Conservation (phyloP, 2,888 invertebrate genomes). For the Euphydryas editha region DNA sequence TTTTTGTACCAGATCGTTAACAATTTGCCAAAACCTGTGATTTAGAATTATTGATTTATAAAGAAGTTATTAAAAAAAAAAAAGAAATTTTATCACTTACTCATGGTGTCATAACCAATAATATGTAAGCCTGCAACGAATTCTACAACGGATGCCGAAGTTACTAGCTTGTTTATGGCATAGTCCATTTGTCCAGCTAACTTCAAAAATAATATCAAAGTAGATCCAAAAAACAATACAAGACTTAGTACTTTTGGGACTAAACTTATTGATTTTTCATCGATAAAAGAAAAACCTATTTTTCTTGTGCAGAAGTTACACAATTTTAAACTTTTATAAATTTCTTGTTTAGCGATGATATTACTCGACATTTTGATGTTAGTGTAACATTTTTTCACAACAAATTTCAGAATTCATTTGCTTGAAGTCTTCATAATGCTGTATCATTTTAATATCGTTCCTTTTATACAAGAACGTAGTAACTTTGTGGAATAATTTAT, state of each 20-base stretch:
- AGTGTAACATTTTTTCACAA: too few species aligned
- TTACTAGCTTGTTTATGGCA: conserved; percentile 52
- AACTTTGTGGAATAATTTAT: conserved; percentile 2
- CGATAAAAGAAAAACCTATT: conserved; percentile 60
- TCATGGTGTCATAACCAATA: conserved; percentile 67
- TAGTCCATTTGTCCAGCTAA: conserved; percentile 55
- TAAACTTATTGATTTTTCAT: conserved; percentile 49
- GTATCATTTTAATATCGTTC: not conserved
- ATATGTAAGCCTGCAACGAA: conserved; percentile 65
- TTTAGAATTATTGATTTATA: conserved; percentile 18
- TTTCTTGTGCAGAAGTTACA: conserved; percentile 59
- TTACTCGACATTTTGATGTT: conserved; percentile 21
- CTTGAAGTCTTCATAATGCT: not conserved
- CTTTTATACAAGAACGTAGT: conserved; percentile 6
- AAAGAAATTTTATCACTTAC: conserved; percentile 50
- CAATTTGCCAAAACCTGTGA: conserved; percentile 64
- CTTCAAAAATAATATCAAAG: conserved; percentile 48
- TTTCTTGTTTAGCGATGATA: conserved; percentile 49
- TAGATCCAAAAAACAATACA: conserved; percentile 49
- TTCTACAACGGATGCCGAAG: conserved; percentile 58
- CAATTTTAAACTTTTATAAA: conserved; percentile 54
- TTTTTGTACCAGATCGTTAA: conserved; percentile 66
- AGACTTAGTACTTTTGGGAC: conserved; percentile 45
- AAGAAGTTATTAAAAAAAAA: not conserved
- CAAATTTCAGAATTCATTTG: not conserved